Conservation (phyloP, 1,140 invertebrate genomes). For the Pogonomyrmex barbatus region DNA sequence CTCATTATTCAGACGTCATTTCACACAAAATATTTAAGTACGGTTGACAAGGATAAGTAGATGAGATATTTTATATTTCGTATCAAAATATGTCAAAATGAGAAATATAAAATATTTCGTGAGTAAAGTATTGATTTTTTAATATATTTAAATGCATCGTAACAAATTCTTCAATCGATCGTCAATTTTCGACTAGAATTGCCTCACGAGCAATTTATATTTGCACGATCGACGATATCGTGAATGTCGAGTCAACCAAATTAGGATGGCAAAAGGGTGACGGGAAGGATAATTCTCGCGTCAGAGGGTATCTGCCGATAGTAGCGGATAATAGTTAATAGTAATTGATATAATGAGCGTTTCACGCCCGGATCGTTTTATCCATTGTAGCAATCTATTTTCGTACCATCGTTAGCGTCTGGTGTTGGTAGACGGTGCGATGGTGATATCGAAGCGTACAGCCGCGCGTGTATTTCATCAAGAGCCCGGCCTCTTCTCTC, state of each 20-base stretch:
- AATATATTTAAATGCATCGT: neutral
- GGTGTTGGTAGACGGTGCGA: conserved; percentile 49
- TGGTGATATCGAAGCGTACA: conserved; percentile 36
- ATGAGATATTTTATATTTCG: no score
- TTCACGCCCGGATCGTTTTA: conserved; percentile 80
- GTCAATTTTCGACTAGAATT: neutral
- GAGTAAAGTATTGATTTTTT: no score
- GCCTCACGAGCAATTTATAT: conserved; percentile 10
- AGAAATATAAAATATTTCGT: no score
- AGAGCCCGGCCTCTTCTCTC: conserved; percentile 25
- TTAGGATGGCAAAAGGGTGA: conserved; percentile 33
- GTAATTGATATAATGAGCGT: conserved; percentile 81
- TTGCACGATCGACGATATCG: neutral
- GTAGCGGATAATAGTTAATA: conserved; percentile 67
- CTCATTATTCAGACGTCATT: no score
- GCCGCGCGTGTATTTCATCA: conserved; percentile 60
- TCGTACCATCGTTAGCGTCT: conserved; percentile 49
- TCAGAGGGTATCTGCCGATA: conserved; percentile 56
- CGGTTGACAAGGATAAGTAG: no score
- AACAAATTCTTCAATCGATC: conserved; percentile 20
- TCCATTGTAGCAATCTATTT: conserved; percentile 74
- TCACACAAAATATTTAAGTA: no score
- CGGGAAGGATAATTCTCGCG: conserved; percentile 32
- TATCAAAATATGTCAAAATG: no score
- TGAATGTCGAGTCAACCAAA: conserved; percentile 40